Evolutionary conservation across 2,888 invertebrate genomes (phyloP), one percentile per base, ranked within the genome.

Genomic region (Chrysina gloriosa): DNA sequence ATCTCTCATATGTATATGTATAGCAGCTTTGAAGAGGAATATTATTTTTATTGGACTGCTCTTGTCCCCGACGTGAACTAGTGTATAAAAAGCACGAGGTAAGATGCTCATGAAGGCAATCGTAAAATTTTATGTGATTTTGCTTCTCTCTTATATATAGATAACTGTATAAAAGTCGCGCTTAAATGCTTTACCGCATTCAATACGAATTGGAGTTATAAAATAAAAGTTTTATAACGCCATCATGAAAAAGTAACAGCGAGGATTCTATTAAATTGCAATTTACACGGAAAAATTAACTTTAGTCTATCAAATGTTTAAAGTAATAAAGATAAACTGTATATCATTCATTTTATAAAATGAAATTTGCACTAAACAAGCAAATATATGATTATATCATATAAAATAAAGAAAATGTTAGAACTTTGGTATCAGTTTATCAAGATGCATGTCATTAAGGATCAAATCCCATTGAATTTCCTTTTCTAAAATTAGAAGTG

Each of bases 101-200:
- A 45, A 45, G 45, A 45, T 21, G 45, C 4, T 45, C 45, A 45
- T 45, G 45, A 45, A 7, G 19, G 45, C 45, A 4, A 21, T 45
- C 45, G 19, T 45, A 45, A 45, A 45, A 19, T 45, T 45, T 19
- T 45, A 45, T 45, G 21, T n/a, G 45, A 21, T 19, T 21, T 45
- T 45, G 19, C 21, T 45, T 7, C 45, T 19, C 45, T 45, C 9
- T 21, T 45, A 45, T 45, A 21, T 45, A 6, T 14, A 7, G 21
- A 9, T 45, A 16, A 45, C 45, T 45, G 19, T 19, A 45, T 21
- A 21, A 45, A 14, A 45, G 21, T 45, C 9, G 2, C 45, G 19
- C 45, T 45, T 21, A 21, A 45, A 45, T n/a, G 45, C 21, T 45
- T 16, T 21, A 21, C 14, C 7, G 19, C 45, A 45, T 45, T 45